A percentile compares a stretch with the other conserved stretches of the same genome.
phyloP scores from a whole-genome alignment of 2,797 vertebrate species.

The Kryptolebias ocellatus region DNA sequence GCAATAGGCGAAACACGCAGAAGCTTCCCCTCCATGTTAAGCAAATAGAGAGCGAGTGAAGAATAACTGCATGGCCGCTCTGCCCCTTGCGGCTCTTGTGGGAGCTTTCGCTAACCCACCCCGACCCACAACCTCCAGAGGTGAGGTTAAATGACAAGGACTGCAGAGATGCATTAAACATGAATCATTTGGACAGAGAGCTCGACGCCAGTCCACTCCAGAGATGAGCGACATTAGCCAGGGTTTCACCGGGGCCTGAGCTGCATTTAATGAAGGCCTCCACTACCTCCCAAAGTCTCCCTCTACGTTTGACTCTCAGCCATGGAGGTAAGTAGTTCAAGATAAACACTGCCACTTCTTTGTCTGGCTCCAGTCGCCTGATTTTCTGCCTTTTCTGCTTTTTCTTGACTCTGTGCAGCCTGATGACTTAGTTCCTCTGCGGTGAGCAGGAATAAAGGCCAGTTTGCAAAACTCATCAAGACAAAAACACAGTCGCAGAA shows the following conservation, averaged over 20 bases:
- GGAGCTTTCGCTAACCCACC: conserved; percentile 50
- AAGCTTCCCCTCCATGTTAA: conserved; percentile 64
- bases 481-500: conserved; percentile 1
- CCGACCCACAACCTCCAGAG: conserved; percentile 63
- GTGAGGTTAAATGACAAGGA: conserved; percentile 79
- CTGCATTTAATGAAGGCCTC: conserved; percentile 79
- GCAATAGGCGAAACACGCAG: conserved; percentile 41
- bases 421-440: conserved; percentile 15
- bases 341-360: conserved; percentile 53
- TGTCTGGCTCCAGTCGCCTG: conserved; percentile 35
- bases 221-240: conserved; percentile 81
- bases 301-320: conserved; percentile 64
- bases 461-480: neutral
- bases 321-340: conserved; percentile 60
- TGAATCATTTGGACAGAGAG: conserved; percentile 76
- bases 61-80: conserved; percentile 64
- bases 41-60: conserved; percentile 70
- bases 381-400: conserved; percentile 20
- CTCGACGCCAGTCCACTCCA: conserved; percentile 67
- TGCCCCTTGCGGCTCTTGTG: conserved; percentile 52
- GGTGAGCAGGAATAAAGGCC: conserved; percentile 4
- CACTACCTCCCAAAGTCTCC: conserved; percentile 56
- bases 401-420: conserved; percentile 3
- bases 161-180: conserved; percentile 81
- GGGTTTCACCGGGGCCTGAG: conserved; percentile 76